These are phyloP conservation scores for Clarias magur DNA, from an alignment of 2,113 vertebrate species.

Conservation along the genomic window DNA sequence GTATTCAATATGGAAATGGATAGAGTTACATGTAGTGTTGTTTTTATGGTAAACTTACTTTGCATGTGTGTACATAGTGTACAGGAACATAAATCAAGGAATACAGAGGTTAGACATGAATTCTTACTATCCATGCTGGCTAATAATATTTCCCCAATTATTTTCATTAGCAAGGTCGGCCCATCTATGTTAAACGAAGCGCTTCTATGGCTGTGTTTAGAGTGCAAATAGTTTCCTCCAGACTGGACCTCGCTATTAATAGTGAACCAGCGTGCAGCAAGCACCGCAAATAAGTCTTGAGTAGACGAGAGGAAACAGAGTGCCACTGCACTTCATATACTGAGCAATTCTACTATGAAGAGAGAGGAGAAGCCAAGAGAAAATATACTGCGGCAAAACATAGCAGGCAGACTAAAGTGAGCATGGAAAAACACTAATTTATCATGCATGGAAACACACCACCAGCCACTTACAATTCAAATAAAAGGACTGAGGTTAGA, in stretches of 20 bases:
- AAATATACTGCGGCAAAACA: conserved; percentile 63
- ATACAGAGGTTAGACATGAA: conserved; percentile 45
- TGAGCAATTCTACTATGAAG: conserved; percentile 68
- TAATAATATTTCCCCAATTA: conserved; percentile 64
- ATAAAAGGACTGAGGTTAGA: conserved; percentile 44
- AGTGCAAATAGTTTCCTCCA: conserved; percentile 67
- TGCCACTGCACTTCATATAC: conserved; percentile 70
- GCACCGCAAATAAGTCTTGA: conserved; percentile 70
- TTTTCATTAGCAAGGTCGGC: conserved; percentile 67
- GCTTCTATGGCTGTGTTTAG: conserved; percentile 63
- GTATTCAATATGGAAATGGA: not conserved
- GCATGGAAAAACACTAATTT: conserved; percentile 72
- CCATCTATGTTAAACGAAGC: conserved; percentile 62
- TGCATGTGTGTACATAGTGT: conserved; percentile 30
- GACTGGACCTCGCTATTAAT: conserved; percentile 70
- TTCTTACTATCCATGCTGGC: conserved; percentile 57
- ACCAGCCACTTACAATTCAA: conserved; percentile 58
- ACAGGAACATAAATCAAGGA: conserved; percentile 16
- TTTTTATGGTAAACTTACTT: conserved; percentile 36
- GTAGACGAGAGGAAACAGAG: conserved; percentile 72
- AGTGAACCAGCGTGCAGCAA: conserved; percentile 65
- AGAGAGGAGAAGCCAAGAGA: conserved; percentile 56
- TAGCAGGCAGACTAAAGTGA: conserved; percentile 56
- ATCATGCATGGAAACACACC: conserved; percentile 64
- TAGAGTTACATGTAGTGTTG: conserved; percentile 27